These are phyloP conservation scores for Physeter macrocephalus DNA, from an alignment of 2,113 vertebrate genomes.

Conservation along the genomic window DNA sequence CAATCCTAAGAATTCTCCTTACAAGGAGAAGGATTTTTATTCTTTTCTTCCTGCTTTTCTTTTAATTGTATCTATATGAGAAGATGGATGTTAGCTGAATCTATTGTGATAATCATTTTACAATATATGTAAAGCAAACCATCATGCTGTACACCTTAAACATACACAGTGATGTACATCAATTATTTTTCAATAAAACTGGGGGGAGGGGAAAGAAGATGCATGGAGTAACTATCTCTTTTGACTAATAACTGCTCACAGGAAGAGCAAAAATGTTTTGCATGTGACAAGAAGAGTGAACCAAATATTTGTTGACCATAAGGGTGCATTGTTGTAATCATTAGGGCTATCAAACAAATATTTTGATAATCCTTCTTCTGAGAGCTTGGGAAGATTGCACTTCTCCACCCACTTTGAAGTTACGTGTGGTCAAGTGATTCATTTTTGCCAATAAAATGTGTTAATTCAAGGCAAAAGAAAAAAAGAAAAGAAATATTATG, in stretches of 20 bases:
- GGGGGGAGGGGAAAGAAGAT: not conserved
- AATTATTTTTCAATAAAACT: not conserved
- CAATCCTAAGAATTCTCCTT: not conserved
- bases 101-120: not conserved
- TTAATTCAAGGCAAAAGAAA: not conserved
- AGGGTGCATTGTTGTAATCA: not conserved
- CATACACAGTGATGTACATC: not conserved
- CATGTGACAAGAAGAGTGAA: not conserved
- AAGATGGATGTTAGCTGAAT: not conserved
- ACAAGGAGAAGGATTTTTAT: not conserved
- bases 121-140: not conserved
- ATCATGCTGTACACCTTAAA: not conserved
- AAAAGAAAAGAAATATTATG: not conserved
- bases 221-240: not conserved
- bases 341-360: not conserved
- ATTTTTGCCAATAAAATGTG: not conserved
- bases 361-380: not conserved
- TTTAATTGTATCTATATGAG: not conserved
- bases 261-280: not conserved
- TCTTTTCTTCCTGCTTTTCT: not conserved
- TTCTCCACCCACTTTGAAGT: not conserved
- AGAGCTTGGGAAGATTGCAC: not conserved
- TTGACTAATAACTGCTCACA: not conserved
- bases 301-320: not conserved
- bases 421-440: not conserved